Evolutionary conservation across 2,113 vertebrate genomes (phyloP).

Genomic region (Toxotes jaculatrix): DNA sequence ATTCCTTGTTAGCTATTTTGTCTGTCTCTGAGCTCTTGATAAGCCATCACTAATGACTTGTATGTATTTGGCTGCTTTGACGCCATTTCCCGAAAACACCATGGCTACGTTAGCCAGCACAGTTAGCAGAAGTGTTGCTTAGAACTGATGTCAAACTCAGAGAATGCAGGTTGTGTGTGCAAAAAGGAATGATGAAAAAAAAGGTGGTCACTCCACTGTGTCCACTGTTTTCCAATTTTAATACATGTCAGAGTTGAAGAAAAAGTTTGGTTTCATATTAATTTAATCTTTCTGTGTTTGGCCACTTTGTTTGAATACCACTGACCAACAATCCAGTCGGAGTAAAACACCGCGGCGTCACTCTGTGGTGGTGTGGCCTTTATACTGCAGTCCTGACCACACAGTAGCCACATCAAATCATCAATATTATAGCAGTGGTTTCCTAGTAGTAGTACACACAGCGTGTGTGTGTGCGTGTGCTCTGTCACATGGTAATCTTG

Average conservation of each 20-base stretch:
- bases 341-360: constrained; percentile 20
- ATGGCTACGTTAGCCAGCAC: background rate
- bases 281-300: background rate
- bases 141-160: background rate
- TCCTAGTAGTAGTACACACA: constrained; percentile 13
- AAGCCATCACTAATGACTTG: background rate
- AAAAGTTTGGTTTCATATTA: background rate
- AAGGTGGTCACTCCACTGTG: background rate
- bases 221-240: background rate
- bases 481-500: constrained; percentile 6
- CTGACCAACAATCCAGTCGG: constrained; percentile 18
- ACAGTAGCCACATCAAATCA: constrained; percentile 55
- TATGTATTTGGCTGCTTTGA: background rate
- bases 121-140: background rate
- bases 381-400: constrained; percentile 34
- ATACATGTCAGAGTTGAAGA: background rate
- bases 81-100: background rate
- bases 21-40: too few relatives aligned
- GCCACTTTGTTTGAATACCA: constrained; percentile 11
- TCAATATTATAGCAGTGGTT: constrained; percentile 41
- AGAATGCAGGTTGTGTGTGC: background rate
- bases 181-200: background rate
- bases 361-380: constrained; percentile 29
- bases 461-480: constrained; percentile 22
- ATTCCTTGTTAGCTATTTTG: background rate